Percentiles rank a stretch among this genome's conserved stretches.
These are phyloP conservation scores for Syngnathus scovelli DNA, from an alignment of 2,113 vertebrate species.

Conservation along the genomic window DNA sequence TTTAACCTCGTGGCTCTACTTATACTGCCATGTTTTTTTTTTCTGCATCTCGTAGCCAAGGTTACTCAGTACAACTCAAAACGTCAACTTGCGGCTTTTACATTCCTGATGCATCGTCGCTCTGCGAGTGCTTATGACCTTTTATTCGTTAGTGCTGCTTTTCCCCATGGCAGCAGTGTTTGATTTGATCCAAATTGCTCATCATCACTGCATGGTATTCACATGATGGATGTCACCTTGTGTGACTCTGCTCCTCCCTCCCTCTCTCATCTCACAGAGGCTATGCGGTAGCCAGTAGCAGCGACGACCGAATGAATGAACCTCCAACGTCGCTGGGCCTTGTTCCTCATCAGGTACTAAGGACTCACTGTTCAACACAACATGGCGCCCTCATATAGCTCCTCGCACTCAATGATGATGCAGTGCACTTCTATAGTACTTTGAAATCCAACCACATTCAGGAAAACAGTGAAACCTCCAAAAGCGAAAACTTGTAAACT, in stretches of 20 bases:
- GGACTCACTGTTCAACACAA: not conserved
- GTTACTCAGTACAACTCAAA: not conserved
- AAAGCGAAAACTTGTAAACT: not conserved
- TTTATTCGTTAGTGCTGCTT: not conserved
- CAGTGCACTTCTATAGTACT: not conserved
- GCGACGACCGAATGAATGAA: slow-evolving; percentile 97
- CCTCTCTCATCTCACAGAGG: slow-evolving; percentile 68
- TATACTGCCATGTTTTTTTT: not conserved
- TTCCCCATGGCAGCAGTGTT: not conserved
- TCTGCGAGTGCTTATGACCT: not conserved
- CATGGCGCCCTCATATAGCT: not conserved
- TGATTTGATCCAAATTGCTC: slow-evolving; percentile 1
- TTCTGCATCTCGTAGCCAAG: not conserved
- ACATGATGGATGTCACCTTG: not conserved
- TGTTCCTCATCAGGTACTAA: slow-evolving; percentile 88
- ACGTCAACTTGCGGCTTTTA: not conserved
- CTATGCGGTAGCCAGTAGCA: slow-evolving; percentile 94
- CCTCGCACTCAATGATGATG: not conserved
- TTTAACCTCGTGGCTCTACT: not conserved
- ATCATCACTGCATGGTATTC: not conserved
- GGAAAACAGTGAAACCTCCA: not conserved
- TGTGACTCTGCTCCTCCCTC: not conserved
- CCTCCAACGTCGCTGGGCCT: slow-evolving; percentile 94
- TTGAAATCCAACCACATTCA: not conserved
- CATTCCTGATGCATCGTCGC: not conserved